Conservation (phyloP, 1,140 invertebrate species). For the Drosophila murphyi region DNA sequence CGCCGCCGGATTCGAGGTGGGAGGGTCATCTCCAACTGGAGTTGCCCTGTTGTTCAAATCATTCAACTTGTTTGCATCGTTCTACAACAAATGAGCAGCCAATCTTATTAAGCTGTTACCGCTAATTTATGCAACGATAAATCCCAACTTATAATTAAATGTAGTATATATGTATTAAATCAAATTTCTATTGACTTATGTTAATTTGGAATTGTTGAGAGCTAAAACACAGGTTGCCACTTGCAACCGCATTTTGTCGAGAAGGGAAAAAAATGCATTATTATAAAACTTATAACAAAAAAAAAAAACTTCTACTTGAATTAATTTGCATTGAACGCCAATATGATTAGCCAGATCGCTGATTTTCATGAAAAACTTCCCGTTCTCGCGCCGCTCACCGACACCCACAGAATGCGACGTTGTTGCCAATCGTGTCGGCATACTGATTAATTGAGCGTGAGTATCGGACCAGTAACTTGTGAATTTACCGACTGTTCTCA, state of each 20-base stretch:
- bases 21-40: conserved; percentile 19
- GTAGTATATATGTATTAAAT: conserved; percentile 26
- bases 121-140: conserved; percentile 20
- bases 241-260: neutral
- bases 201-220: conserved; percentile 41
- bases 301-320: conserved; percentile 38
- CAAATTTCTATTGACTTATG: conserved; percentile 63
- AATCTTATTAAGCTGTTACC: conserved; percentile 17
- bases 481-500: conserved; percentile 10
- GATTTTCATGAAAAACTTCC: conserved; percentile 4
- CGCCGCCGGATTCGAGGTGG: conserved; percentile 5
- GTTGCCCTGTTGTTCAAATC: conserved; percentile 12
- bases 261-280: conserved; percentile 35
- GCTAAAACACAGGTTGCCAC: neutral
- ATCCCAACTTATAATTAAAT: conserved; percentile 22
- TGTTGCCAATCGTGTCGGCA: conserved; percentile 40
- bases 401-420: conserved; percentile 11
- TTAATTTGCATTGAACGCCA: conserved; percentile 62
- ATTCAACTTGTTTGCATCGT: conserved; percentile 34
- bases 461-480: conserved; percentile 40
- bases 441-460: conserved; percentile 73
- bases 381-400: neutral
- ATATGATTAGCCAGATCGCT: conserved; percentile 15
- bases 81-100: conserved; percentile 26
- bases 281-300: conserved; percentile 41